These are phyloP conservation scores for Pluvianellus socialis DNA, from an alignment of 2,113 vertebrate genomes.

Conservation along the genomic window DNA sequence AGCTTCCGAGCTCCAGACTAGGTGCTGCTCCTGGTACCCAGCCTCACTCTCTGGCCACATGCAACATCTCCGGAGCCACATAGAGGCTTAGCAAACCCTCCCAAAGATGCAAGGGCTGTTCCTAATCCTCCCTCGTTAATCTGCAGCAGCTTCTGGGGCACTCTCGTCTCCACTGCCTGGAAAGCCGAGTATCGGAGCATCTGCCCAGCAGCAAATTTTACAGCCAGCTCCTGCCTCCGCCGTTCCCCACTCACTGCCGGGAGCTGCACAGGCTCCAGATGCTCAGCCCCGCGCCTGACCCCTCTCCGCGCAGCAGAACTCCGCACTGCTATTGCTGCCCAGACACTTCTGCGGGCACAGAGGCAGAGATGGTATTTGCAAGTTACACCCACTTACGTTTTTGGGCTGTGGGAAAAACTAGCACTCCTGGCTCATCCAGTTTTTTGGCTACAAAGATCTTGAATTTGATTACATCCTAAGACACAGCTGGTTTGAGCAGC, in stretches of 20 bases:
- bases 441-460: constrained; percentile 5
- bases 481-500: background rate
- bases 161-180: background rate
- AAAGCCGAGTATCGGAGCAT: background rate
- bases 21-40: background rate
- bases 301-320: background rate
- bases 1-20: background rate
- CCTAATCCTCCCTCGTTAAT: background rate
- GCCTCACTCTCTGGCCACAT: background rate
- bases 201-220: background rate
- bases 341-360: background rate
- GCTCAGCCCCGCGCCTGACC: background rate
- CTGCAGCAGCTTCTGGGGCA: background rate
- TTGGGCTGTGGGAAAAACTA: background rate
- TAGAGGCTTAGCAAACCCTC: background rate
- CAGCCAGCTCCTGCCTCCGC: background rate
- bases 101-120: background rate
- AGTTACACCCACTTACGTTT: background rate
- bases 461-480: background rate
- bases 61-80: background rate
- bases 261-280: background rate
- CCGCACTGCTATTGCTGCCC: background rate
- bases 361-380: background rate
- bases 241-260: background rate
- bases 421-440: background rate